Percentiles rank a stretch among this genome's conserved stretches.
Evolutionary conservation across 2,888 invertebrate genomes (phyloP).

Genomic region (Diaperis boleti): DNA sequence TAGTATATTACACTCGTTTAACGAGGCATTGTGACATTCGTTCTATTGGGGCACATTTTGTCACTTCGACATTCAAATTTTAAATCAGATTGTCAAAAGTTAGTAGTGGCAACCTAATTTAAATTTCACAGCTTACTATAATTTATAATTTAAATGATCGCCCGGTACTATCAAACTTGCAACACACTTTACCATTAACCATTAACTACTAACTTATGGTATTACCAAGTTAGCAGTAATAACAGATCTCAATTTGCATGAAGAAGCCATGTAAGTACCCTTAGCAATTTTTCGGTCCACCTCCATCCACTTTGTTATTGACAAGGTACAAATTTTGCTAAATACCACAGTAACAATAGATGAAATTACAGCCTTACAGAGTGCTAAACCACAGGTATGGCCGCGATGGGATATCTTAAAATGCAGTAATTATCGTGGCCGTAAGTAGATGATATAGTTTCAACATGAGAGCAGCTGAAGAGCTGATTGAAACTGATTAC

Average conservation of each 20-base stretch:
- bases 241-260: background rate
- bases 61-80: no score
- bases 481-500: conserved; percentile 58
- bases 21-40: no score
- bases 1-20: no score
- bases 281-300: background rate
- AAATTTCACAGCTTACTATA: no score
- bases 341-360: conserved; percentile 25
- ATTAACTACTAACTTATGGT: no score
- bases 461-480: conserved; percentile 55
- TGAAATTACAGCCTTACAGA: conserved; percentile 24
- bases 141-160: no score
- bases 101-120: no score
- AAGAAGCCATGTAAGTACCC: background rate
- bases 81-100: no score
- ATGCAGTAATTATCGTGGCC: conserved; percentile 51
- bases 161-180: no score
- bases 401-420: conserved; percentile 35
- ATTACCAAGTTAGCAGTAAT: no score
- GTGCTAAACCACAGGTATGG: conserved; percentile 25
- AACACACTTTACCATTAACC: no score
- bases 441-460: conserved; percentile 52
- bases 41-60: no score
- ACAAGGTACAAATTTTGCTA: conserved; percentile 7
- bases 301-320: conserved; percentile 10